Percentiles rank a stretch among this genome's conserved stretches.
Evolutionary conservation across 2,797 vertebrate species (phyloP).

Genomic region (Mareca penelope): DNA sequence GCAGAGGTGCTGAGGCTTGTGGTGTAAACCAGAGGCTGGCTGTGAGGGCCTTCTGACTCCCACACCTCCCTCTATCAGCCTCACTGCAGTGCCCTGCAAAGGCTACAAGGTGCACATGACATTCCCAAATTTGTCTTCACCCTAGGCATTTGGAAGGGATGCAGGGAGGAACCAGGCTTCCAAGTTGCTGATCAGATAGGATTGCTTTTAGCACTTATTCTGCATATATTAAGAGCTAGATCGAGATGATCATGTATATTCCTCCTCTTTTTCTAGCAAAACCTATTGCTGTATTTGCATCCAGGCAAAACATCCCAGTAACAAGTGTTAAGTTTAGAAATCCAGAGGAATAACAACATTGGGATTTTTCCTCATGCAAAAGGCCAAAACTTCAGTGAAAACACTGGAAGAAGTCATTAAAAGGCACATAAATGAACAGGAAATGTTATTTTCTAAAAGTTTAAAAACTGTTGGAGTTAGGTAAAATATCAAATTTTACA

Average conservation of each 20-base stretch:
- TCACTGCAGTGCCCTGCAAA: background rate
- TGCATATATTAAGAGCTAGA: background rate
- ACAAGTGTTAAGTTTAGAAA: background rate
- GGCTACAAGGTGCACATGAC: background rate
- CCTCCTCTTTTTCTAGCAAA: background rate
- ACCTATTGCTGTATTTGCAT: background rate
- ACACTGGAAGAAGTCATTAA: background rate
- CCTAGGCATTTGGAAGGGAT: background rate
- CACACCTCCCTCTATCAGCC: background rate
- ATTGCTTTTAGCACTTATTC: background rate
- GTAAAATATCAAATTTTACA: background rate
- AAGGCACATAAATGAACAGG: background rate
- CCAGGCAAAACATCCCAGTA: background rate
- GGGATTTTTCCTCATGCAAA: background rate
- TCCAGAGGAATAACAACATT: background rate
- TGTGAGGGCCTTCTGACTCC: background rate
- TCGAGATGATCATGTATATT: background rate
- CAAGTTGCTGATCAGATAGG: background rate
- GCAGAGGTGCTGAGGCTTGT: background rate
- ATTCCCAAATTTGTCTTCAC: background rate
- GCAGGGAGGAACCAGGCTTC: background rate
- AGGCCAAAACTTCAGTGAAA: background rate
- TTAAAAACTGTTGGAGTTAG: background rate
- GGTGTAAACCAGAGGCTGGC: fast-evolving
- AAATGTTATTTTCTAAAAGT: background rate